Conservation (phyloP, 2,113 vertebrate species). For the Marcusenius ussheri region DNA sequence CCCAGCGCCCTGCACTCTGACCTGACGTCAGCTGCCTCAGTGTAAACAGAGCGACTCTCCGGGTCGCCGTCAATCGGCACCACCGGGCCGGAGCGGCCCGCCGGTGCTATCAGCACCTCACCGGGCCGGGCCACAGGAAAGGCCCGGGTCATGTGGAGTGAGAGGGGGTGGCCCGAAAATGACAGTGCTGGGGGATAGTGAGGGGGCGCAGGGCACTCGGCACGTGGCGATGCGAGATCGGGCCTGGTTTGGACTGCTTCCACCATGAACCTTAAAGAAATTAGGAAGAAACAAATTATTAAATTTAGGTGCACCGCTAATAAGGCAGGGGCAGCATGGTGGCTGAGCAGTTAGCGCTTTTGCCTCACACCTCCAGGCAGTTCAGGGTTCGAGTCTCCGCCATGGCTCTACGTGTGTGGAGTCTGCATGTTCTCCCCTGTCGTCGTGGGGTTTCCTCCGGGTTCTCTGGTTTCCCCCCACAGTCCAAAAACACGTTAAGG, state of each 20-base stretch:
- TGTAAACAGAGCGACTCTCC: background rate
- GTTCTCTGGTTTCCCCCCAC: background rate
- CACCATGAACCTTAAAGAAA: background rate
- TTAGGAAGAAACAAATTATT: background rate
- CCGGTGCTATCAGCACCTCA: background rate
- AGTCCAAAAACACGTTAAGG: background rate
- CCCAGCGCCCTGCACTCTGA: constrained; percentile 14
- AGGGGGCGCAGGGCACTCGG: background rate
- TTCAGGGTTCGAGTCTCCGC: background rate
- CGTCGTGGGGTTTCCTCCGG: background rate
- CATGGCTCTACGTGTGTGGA: background rate
- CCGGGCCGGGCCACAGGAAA: background rate
- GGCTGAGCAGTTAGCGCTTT: background rate
- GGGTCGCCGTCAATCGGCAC: constrained; percentile 1
- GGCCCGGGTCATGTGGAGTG: background rate
- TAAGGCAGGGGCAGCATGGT: background rate
- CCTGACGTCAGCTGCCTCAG: constrained; percentile 1
- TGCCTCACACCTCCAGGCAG: background rate
- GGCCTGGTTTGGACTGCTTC: background rate
- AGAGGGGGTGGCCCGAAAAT: background rate
- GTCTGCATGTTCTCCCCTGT: background rate
- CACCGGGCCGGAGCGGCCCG: background rate
- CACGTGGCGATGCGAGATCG: background rate
- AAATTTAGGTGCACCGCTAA: background rate
- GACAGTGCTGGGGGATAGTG: background rate